Evolutionary conservation across 2,888 invertebrate species (phyloP), one percentile per base, ranked within the genome.

Genomic region (Chloroclystis v-ata): DNA sequence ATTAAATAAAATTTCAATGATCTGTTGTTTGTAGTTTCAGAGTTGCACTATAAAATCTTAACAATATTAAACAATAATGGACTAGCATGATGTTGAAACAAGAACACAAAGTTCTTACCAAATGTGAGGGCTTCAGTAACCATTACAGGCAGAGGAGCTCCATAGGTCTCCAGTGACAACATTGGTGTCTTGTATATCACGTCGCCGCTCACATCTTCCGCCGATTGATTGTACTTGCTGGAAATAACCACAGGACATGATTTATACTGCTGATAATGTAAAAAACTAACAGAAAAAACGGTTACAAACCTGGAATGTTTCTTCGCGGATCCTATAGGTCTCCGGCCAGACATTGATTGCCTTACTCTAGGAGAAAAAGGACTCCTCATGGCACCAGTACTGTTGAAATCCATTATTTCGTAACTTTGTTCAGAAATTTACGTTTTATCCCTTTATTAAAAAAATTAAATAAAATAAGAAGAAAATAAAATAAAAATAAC

Each of bases 61-160:
- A n/a, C n/a, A n/a, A n/a, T n/a, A n/a, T n/a, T n/a, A n/a, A n/a
- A n/a, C n/a, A n/a, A 20, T 20, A 4, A 20, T 20, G 2, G 2
- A 26, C 6, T 8, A 26, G 26, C 26, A 6, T 26, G 26, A 3
- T n/a, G n/a, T 8, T 26, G 4, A 20, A 20, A 20, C 5, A 20
- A 20, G 20, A 20, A 20, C 20, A 20, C 5, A 20, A 20, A 20
- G 20, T 20, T n/a, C 32, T 1, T 16, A 63, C 93, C 91, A 79
- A 95, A 94, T 33, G 95, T 94, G 14, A 97, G 82, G 0, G 95
- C 95, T 82, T 97, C 97, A 13, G 95, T 96, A 1, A 97, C 95
- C 47, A 95, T 89, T 1, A 97, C 96, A 24, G 97, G 97, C 33
- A 97, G 75, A 1, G 95, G 91, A 20, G 92, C 89, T 0, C 97